These are phyloP conservation scores for Quadroppia sp. DNA, from an alignment of 2,888 invertebrate species.

Conservation along the genomic window DNA sequence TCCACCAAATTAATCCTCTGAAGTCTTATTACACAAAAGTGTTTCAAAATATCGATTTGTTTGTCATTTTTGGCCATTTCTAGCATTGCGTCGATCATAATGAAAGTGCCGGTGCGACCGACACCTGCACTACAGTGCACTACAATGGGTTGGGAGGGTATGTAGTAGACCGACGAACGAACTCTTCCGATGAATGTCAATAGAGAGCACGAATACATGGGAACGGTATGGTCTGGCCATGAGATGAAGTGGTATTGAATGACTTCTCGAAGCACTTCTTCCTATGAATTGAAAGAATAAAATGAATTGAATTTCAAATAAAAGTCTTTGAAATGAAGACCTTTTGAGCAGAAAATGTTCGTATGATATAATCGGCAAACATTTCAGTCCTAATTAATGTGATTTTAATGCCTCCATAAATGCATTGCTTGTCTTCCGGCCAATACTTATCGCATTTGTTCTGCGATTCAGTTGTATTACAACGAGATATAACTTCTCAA, in stretches of 20 bases:
- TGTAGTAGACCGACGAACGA: conserved; percentile 42
- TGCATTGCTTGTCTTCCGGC: conserved; percentile 50
- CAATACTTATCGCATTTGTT: conserved; percentile 54
- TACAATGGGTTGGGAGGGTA: conserved; percentile 44
- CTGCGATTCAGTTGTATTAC: too few species aligned
- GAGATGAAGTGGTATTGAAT: conserved; percentile 57
- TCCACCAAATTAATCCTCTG: conserved; percentile 47
- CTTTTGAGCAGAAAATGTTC: conserved; percentile 47
- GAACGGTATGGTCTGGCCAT: conserved; percentile 59
- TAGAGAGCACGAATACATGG: conserved; percentile 53
- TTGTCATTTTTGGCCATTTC: conserved; percentile 46
- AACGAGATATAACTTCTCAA: too few species aligned
- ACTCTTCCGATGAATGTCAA: conserved; percentile 48
- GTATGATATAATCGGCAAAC: conserved; percentile 51
- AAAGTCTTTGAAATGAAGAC: not conserved
- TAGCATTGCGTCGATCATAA: conserved; percentile 46
- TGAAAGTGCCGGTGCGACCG: conserved; percentile 48
- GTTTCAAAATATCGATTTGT: conserved; percentile 46
- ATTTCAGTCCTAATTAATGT: conserved; percentile 49
- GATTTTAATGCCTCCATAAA: conserved; percentile 51
- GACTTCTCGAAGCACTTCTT: conserved; percentile 47
- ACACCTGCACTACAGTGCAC: conserved; percentile 47
- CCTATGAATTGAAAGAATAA: conserved; percentile 16
- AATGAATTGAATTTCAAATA: conserved; percentile 7
- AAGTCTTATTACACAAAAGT: conserved; percentile 46